Base-by-base conservation (phyloP, 2,888 invertebrate species). In the Noctua janthina region DNA sequence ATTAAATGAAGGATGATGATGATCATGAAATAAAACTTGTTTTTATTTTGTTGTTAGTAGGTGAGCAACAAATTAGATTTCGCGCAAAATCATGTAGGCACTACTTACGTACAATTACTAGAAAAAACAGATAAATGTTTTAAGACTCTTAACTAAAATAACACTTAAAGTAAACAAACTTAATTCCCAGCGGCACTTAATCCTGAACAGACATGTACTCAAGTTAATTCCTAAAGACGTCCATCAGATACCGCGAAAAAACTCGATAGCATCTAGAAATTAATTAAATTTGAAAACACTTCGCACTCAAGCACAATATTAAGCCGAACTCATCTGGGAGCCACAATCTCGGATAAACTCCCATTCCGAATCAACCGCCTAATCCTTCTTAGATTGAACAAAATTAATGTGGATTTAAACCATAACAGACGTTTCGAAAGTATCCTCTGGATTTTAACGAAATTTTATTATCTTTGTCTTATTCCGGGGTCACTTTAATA, bases 401-500 rank as follows among this genome's bases (percentile, higher is more conserved):
- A 91, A 94, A 93, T 95, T 93, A 93, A 93, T 93, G 91, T 92
- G 89, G 91, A 92, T 91, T 92, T 93, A 92, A 88, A 93, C 91
- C 91, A 90, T 89, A 92, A 91, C 91, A 91, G 89, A 82, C 88
- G 87, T 88, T 81, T 85, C 85, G 88, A 88, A 90, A 90, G 89
- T 88, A 89, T 89, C 86, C 88, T 72, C 72, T 77, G 82, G 81
- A 86, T 88, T 88, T 90, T 91, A 92, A 92, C 91, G 88, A 87
- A 90, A 91, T 91, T 89, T 90, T 90, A 91, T 91, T 91, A 92
- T 92, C 92, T 92, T 80, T 77, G 66, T 70, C 86, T 87, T 88
- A 87, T 87, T 90, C 80, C 82, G 74, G 87, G 84, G 78, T 85
- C 82, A 88, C 86, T 92, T 91, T 90, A 90, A 90, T 90, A 91